phyloP scores from a whole-genome alignment of 2,113 vertebrate genomes.

The Ammodramus savannarum region DNA sequence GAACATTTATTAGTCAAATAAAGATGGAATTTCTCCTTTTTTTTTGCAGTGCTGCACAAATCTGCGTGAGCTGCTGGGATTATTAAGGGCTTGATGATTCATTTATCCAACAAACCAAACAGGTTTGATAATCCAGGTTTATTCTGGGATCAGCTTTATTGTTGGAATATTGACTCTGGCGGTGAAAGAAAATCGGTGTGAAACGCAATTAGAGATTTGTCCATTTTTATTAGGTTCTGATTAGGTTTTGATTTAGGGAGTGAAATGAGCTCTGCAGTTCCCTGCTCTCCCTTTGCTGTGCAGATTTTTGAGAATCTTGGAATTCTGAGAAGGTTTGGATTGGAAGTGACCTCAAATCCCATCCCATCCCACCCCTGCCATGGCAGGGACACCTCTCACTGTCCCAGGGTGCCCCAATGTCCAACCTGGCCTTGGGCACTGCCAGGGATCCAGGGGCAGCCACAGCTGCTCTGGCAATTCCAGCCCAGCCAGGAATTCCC shows the following conservation, averaged over 20 bases:
- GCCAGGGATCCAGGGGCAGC: not conserved
- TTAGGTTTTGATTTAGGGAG: not conserved
- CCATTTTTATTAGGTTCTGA: not conserved
- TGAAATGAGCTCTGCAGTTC: not conserved
- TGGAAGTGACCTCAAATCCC: not conserved
- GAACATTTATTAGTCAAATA: not conserved
- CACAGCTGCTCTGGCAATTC: not conserved
- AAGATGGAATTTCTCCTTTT: not conserved
- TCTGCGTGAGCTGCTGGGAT: not conserved
- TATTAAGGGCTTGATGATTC: not conserved
- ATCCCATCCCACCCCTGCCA: fast-evolving
- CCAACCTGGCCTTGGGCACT: not conserved
- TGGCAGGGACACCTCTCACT: not conserved
- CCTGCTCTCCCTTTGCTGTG: not conserved
- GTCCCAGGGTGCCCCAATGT: not conserved
- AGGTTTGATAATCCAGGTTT: not conserved
- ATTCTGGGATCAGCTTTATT: not conserved
- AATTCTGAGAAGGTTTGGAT: not conserved
- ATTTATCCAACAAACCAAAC: not conserved
- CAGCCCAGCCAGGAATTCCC: not conserved
- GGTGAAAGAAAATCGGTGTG: fast-evolving
- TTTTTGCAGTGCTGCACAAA: not conserved
- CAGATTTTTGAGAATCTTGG: not conserved
- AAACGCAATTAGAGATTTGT: not conserved
- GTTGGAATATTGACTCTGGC: not conserved